These are phyloP conservation scores for Tachycineta bicolor DNA, from an alignment of 2,113 vertebrate genomes.

Conservation along the genomic window DNA sequence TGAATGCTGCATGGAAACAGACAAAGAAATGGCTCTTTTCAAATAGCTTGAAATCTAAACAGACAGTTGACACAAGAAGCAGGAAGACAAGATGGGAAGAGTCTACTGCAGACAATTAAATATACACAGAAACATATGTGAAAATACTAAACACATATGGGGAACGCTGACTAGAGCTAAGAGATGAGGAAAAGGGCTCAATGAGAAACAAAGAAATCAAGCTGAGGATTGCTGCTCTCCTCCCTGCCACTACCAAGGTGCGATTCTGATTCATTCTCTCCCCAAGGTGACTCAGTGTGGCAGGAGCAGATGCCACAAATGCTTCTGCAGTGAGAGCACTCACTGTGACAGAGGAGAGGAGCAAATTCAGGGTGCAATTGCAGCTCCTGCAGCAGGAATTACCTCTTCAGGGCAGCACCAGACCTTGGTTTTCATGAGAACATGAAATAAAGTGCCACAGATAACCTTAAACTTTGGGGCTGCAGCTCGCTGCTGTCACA, in stretches of 20 bases:
- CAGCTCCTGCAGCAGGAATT: background rate
- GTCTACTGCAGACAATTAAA: conserved; percentile 23
- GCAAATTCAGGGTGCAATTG: background rate
- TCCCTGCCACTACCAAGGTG: background rate
- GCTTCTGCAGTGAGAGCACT: background rate
- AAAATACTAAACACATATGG: conserved; percentile 15
- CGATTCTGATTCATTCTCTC: background rate
- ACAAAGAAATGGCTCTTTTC: background rate
- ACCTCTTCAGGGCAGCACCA: accelerated
- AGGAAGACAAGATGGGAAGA: background rate
- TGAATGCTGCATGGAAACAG: background rate
- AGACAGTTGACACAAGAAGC: conserved; percentile 21
- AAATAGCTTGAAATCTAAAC: background rate
- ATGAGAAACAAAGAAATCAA: conserved; percentile 9
- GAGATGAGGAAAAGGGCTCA: background rate
- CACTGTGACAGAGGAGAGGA: background rate
- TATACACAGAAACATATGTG: conserved; percentile 33
- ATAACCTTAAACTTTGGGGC: background rate
- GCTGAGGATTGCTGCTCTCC: background rate
- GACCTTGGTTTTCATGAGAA: background rate
- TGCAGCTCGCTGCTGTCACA: accelerated
- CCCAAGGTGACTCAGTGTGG: background rate
- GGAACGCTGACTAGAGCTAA: background rate
- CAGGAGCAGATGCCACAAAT: background rate
- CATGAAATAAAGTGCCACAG: background rate